These are phyloP conservation scores for Apotomis betuletana DNA, from an alignment of 2,888 invertebrate species.

Conservation along the genomic window DNA sequence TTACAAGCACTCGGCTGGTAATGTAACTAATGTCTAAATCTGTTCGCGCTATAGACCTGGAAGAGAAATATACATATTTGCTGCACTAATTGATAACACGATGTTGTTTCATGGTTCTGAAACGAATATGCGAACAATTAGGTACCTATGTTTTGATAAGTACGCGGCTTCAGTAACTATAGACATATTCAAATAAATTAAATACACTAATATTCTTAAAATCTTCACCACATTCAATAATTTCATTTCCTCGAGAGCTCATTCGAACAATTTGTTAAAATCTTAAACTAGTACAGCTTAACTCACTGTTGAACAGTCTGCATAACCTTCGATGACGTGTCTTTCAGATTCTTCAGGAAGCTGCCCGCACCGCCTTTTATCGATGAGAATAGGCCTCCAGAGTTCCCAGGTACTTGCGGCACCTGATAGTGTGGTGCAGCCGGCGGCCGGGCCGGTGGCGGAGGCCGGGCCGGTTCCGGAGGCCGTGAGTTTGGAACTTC, in stretches of 20 bases:
- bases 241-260: no score
- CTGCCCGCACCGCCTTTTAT: conserved; percentile 96
- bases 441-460: conserved; percentile 62
- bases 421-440: conserved; percentile 66
- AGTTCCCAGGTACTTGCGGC: conserved; percentile 58
- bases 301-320: conserved; percentile 96
- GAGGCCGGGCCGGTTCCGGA: conserved; percentile 69
- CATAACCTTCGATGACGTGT: conserved; percentile 98
- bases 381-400: conserved; percentile 90
- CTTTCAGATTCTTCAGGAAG: conserved; percentile 96
- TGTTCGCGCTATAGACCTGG: conserved; percentile 90
- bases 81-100: no score
- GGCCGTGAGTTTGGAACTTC: conserved; percentile 66
- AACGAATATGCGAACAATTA: no score
- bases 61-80: conserved; percentile 47
- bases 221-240: no score
- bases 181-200: no score
- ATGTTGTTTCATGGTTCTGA: no score
- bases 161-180: no score
- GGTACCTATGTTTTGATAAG: no score
- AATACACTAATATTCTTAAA: no score
- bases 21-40: conserved; percentile 97
- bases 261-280: no score
- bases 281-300: conserved; percentile 49
- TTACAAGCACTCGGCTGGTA: conserved; percentile 94